Evolutionary conservation across 2,888 invertebrate species (phyloP).

Genomic region (Hylaea fasciaria): DNA sequence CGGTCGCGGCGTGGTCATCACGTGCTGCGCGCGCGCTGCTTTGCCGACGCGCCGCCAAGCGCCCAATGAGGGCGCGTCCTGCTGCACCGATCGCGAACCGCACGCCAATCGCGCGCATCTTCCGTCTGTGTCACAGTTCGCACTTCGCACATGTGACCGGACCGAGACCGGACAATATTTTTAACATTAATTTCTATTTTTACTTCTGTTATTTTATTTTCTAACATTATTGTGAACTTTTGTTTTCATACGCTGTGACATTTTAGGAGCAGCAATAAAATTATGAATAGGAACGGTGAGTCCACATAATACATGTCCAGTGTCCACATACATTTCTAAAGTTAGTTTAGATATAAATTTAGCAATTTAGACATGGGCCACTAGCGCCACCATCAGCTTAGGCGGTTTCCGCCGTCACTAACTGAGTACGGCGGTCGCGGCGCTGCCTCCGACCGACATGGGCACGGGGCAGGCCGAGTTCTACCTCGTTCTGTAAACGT

Average conservation of each 20-base stretch:
- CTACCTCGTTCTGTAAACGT: background rate
- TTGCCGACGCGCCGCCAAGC: conserved; percentile 51
- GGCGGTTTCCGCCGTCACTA: conserved; percentile 7
- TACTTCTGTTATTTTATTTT: conserved; percentile 29
- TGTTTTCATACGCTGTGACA: conserved; percentile 3
- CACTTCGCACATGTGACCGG: conserved; percentile 79
- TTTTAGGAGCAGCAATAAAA: conserved; percentile 27
- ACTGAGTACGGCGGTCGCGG: background rate
- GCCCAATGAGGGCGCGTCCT: conserved; percentile 57
- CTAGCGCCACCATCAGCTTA: conserved; percentile 50
- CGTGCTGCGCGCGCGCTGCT: conserved; percentile 61
- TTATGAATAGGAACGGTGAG: conserved; percentile 74
- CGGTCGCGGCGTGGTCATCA: conserved; percentile 56
- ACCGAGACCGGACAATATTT: conserved; percentile 3
- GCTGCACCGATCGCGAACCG: conserved; percentile 51
- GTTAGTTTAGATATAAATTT: background rate
- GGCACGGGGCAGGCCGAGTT: background rate
- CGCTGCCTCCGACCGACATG: background rate
- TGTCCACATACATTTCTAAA: background rate
- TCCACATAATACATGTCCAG: conserved; percentile 39
- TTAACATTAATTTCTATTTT: conserved; percentile 35
- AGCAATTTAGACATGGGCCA: conserved; percentile 35
- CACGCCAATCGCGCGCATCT: conserved; percentile 63
- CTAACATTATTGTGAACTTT: conserved; percentile 12
- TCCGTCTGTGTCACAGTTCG: conserved; percentile 61